phyloP scores from a whole-genome alignment of 2,888 invertebrate species.

The Bembecia ichneumoniformis region DNA sequence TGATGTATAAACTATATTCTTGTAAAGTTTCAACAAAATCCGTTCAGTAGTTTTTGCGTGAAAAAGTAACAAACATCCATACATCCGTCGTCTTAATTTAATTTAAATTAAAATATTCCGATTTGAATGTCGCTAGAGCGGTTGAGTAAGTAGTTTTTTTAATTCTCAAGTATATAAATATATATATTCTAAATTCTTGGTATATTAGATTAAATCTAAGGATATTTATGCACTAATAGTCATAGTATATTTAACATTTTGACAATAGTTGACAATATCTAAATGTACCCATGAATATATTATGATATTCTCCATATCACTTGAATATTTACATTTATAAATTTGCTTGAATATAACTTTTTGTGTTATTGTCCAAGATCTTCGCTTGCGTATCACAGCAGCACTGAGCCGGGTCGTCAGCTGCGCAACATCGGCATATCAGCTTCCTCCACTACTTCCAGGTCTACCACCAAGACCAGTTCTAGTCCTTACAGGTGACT shows the following conservation, averaged over 20 bases:
- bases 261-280: background rate
- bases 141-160: no score
- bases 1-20: background rate
- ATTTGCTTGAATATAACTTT: no score
- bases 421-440: conserved; percentile 90
- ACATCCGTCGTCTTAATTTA: no score
- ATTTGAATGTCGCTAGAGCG: no score
- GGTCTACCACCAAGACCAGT: conserved; percentile 94
- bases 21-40: background rate
- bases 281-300: background rate
- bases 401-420: conserved; percentile 56
- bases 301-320: background rate
- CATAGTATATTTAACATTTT: no score
- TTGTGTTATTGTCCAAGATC: conserved; percentile 73
- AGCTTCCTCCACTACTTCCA: conserved; percentile 93
- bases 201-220: no score
- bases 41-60: background rate
- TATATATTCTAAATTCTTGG: no score
- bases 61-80: no score
- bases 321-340: no score
- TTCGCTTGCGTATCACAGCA: conserved; percentile 84
- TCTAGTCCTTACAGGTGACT: conserved; percentile 88
- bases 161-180: no score
- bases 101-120: no score
- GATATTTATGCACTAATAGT: no score